Conservation (phyloP, 1,140 invertebrate genomes). For the Aphaenogaster rudis region DNA sequence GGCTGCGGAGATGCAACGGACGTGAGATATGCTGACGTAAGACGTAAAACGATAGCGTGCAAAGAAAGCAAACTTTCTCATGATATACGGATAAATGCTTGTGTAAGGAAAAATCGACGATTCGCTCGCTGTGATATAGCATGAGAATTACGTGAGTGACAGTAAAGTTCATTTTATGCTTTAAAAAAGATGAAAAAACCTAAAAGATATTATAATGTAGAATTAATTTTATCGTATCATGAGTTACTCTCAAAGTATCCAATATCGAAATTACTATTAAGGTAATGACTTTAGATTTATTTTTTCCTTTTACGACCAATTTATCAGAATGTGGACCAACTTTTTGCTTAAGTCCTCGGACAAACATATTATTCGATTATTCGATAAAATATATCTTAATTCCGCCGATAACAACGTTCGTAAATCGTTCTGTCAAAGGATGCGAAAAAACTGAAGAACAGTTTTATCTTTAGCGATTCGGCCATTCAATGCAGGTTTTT, state of each 20-base stretch:
- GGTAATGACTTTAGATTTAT: background rate
- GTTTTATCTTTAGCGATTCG: background rate
- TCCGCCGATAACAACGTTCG: background rate
- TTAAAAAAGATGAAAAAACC: background rate
- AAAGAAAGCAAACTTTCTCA: conserved; percentile 44
- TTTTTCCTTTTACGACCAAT: background rate
- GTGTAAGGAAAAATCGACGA: background rate
- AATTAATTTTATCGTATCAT: background rate
- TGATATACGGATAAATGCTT: background rate
- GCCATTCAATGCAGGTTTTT: background rate
- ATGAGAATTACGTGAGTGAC: background rate
- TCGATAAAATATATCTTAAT: background rate
- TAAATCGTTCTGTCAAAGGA: background rate
- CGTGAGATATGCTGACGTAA: conserved; percentile 27
- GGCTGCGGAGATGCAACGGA: background rate
- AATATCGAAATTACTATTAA: background rate
- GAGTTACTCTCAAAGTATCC: background rate
- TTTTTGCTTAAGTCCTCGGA: background rate
- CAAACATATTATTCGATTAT: background rate
- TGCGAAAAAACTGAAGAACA: too few species aligned
- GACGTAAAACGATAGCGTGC: conserved; percentile 30
- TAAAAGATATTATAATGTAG: background rate
- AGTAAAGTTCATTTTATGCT: background rate
- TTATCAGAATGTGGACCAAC: background rate
- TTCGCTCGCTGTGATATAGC: background rate